These are phyloP conservation scores for Myotis brandtii DNA, from an alignment of 2,113 vertebrate species.

Conservation along the genomic window DNA sequence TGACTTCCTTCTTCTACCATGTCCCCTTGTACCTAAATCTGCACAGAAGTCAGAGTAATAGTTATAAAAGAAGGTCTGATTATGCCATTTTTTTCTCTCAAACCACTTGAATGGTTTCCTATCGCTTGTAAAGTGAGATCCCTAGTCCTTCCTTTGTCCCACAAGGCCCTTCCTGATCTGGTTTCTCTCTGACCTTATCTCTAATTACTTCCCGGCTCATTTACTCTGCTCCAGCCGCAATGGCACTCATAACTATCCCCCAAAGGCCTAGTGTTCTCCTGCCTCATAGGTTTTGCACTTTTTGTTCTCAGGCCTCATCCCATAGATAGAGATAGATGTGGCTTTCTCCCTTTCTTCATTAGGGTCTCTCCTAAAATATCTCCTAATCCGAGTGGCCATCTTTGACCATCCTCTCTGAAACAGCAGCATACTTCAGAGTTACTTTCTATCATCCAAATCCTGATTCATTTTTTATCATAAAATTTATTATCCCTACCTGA, in stretches of 20 bases:
- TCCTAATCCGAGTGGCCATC: not conserved
- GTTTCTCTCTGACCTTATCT: not conserved
- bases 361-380: not conserved
- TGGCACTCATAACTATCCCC: rapidly evolving
- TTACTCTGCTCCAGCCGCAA: not conserved
- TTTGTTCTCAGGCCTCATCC: not conserved
- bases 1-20: not conserved
- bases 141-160: not conserved
- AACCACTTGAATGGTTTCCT: not conserved
- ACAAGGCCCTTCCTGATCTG: not conserved
- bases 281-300: not conserved
- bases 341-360: not conserved
- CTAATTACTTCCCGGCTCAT: not conserved
- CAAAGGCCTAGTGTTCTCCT: not conserved
- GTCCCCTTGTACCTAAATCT: not conserved
- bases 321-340: not conserved
- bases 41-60: not conserved
- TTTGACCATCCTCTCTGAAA: not conserved
- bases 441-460: not conserved
- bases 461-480: not conserved
- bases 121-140: not conserved
- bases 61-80: not conserved
- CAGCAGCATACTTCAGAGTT: not conserved
- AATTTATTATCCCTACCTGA: not conserved
- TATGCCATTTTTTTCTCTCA: not conserved